A percentile compares a stretch with the other conserved stretches of the same genome.
Conservation (phyloP, 2,888 invertebrate genomes). For the Mylabris sibirica region DNA sequence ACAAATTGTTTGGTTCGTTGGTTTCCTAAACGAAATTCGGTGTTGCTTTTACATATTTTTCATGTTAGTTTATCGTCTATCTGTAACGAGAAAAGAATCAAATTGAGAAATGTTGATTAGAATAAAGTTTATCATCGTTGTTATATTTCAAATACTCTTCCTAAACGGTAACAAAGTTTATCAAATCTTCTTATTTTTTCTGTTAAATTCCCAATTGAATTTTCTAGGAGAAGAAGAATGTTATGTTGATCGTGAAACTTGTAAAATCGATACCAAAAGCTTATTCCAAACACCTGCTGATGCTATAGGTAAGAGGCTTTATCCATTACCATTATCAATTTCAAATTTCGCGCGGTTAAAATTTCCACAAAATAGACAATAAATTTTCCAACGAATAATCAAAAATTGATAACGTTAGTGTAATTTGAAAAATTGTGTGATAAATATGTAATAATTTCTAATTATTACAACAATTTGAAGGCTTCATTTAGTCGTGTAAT, state of each 20-base stretch:
- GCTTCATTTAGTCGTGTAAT: neutral
- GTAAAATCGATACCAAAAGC: neutral
- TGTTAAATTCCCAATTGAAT: neutral
- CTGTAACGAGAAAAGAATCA: conserved; percentile 30
- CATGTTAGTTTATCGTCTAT: conserved; percentile 23
- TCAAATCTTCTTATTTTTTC: neutral
- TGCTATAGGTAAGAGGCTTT: neutral
- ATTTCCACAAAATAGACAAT: too few relatives aligned
- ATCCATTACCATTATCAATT: neutral
- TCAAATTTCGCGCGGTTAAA: neutral
- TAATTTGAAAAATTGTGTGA: too few relatives aligned
- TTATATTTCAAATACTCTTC: neutral
- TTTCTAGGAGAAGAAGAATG: neutral
- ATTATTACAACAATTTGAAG: neutral
- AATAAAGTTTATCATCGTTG: conserved; percentile 19
- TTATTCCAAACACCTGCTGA: neutral
- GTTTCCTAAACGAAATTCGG: conserved; percentile 23
- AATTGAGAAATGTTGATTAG: conserved; percentile 27
- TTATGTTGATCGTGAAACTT: neutral
- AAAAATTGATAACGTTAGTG: neutral
- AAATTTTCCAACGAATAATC: too few relatives aligned
- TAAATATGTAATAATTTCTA: neutral
- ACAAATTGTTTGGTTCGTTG: conserved; percentile 40
- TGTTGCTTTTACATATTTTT: conserved; percentile 37
- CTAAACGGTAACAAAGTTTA: neutral